Evolutionary conservation across 2,113 vertebrate genomes (phyloP).

Genomic region (Morone saxatilis): DNA sequence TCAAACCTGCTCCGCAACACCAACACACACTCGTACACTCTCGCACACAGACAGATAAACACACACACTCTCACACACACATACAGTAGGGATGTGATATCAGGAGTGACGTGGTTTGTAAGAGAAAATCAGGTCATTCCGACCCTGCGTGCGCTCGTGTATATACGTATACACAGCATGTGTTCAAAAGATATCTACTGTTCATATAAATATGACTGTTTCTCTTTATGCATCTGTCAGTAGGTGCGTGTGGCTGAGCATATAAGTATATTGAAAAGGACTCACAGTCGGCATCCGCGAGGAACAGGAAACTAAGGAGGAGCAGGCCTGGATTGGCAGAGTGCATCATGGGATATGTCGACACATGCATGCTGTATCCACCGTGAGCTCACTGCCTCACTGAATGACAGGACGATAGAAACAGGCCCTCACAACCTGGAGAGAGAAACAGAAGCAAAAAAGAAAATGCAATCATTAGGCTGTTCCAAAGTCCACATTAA

Average conservation of each 20-base stretch:
- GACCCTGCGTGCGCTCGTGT: conserved; percentile 1
- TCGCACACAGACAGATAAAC: not conserved
- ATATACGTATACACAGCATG: not conserved
- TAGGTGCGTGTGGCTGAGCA: not conserved
- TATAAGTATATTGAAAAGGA: conserved; percentile 4
- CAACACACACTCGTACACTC: conserved; percentile 26
- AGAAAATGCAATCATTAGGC: conserved; percentile 38
- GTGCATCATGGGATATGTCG: conserved; percentile 79
- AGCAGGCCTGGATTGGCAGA: conserved; percentile 78
- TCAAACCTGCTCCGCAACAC: conserved; percentile 59
- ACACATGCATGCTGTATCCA: conserved; percentile 82
- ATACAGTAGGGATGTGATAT: conserved; percentile 25
- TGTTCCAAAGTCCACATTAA: conserved; percentile 34
- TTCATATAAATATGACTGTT: not conserved
- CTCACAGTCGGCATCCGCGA: conserved; percentile 82
- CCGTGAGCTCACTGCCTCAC: conserved; percentile 83
- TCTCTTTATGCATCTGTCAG: not conserved
- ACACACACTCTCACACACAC: conserved; percentile 18
- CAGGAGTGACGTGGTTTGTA: conserved; percentile 17
- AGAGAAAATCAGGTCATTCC: conserved; percentile 34
- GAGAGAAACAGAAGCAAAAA: conserved; percentile 44
- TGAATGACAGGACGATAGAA: conserved; percentile 78
- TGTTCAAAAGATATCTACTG: not conserved
- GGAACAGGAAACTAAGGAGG: conserved; percentile 81
- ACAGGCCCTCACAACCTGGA: conserved; percentile 81